phyloP scores from a whole-genome alignment of 2,888 invertebrate genomes.

The Drosophila hamatofila region DNA sequence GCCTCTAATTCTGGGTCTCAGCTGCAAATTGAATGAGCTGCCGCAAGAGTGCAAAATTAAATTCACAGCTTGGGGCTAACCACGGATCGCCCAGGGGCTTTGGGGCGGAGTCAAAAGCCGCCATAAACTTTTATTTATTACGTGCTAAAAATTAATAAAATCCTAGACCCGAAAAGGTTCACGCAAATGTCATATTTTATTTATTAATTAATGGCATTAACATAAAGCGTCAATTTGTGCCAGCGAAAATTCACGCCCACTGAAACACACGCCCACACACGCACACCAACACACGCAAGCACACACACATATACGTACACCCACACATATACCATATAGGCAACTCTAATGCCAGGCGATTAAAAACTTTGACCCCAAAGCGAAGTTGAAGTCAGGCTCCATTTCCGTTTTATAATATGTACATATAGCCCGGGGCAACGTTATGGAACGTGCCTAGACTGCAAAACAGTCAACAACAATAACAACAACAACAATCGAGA shows the following conservation, averaged over 20 bases:
- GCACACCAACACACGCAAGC: background rate
- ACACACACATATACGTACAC: background rate
- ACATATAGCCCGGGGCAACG: constrained; percentile 49
- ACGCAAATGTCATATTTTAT: constrained; percentile 68
- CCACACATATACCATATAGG: too few species aligned
- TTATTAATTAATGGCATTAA: constrained; percentile 79
- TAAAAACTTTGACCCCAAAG: constrained; percentile 66
- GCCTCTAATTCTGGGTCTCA: constrained; percentile 24
- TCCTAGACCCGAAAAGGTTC: constrained; percentile 29
- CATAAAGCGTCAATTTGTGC: constrained; percentile 76
- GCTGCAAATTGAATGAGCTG: constrained; percentile 22
- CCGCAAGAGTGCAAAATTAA: constrained; percentile 9
- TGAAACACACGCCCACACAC: constrained; percentile 11
- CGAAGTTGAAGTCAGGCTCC: constrained; percentile 33
- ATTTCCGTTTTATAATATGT: constrained; percentile 55
- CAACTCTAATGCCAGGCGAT: constrained; percentile 58
- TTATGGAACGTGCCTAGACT: constrained; percentile 72
- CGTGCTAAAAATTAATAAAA: constrained; percentile 78
- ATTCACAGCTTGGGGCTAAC: constrained; percentile 35
- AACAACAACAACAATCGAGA: constrained; percentile 25
- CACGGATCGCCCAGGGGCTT: constrained; percentile 7
- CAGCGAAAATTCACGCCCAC: background rate
- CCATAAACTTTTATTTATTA: constrained; percentile 70
- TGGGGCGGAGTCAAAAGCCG: constrained; percentile 1
- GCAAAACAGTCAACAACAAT: constrained; percentile 51